Evolutionary conservation across 1,140 invertebrate genomes (phyloP).

Genomic region (Acyrthosiphon pisum): DNA sequence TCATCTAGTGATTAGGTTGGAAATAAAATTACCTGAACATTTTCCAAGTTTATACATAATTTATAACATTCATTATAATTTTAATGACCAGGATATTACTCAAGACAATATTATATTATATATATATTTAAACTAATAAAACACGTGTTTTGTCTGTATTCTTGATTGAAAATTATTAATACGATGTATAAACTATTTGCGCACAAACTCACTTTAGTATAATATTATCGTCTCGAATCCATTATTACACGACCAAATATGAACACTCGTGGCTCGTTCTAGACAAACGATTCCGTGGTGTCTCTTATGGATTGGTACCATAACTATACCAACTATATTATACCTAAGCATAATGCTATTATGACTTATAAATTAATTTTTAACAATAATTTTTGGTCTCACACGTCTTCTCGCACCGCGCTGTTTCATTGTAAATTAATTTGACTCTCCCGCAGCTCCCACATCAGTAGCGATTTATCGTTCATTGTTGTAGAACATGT

Average conservation of each 20-base stretch:
- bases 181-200: background rate
- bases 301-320: background rate
- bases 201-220: background rate
- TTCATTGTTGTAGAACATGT: constrained; percentile 27
- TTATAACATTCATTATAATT: background rate
- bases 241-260: background rate
- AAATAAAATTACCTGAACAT: background rate
- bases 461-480: background rate
- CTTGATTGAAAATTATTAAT: background rate
- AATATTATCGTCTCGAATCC: background rate
- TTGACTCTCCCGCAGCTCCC: background rate
- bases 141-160: background rate
- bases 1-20: background rate
- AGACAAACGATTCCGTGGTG: background rate
- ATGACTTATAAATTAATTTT: background rate
- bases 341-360: background rate
- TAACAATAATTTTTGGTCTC: background rate
- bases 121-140: background rate
- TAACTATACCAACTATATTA: too few species aligned
- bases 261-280: background rate
- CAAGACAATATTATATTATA: background rate
- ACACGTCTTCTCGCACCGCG: background rate
- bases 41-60: background rate
- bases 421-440: background rate
- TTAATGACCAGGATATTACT: background rate